These are phyloP conservation scores for Orussus abietinus DNA, from an alignment of 1,140 invertebrate species.

Conservation along the genomic window DNA sequence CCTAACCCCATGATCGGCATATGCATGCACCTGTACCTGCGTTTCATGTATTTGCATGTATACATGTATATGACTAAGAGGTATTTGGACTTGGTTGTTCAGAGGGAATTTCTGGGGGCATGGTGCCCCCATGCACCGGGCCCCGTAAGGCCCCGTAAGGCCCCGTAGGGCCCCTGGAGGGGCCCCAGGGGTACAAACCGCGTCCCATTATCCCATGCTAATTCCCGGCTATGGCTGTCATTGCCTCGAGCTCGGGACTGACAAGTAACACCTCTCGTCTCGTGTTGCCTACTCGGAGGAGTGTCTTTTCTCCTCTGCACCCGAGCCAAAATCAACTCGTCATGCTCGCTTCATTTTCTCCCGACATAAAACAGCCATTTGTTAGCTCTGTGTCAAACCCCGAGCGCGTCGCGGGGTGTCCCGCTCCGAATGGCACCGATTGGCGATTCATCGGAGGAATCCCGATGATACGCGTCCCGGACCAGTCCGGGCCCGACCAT, in stretches of 20 bases:
- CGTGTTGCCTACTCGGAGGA: constrained; percentile 43
- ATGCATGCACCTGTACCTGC: no score
- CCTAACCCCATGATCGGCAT: no score
- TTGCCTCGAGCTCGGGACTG: constrained; percentile 49
- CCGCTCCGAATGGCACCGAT: constrained; percentile 46
- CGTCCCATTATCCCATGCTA: constrained; percentile 55
- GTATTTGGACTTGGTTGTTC: constrained; percentile 32
- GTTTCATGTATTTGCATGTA: no score
- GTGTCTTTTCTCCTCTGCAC: constrained; percentile 34
- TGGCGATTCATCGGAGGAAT: constrained; percentile 52
- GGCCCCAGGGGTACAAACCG: constrained; percentile 35
- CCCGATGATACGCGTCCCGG: constrained; percentile 47
- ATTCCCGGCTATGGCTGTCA: constrained; percentile 51
- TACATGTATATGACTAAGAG: constrained; percentile 42
- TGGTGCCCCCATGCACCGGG: no score
- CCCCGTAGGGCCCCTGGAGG: constrained; percentile 10
- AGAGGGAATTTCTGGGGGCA: no score
- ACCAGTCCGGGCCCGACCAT: no score
- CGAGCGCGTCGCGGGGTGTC: constrained; percentile 49
- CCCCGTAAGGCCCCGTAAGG: no score
- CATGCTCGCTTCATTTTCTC: constrained; percentile 55
- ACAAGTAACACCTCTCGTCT: constrained; percentile 52
- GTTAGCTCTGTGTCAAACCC: constrained; percentile 49
- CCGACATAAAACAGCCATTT: constrained; percentile 54
- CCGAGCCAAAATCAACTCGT: constrained; percentile 51